Conservation (phyloP, 2,113 vertebrate species). For the Sprattus sprattus region DNA sequence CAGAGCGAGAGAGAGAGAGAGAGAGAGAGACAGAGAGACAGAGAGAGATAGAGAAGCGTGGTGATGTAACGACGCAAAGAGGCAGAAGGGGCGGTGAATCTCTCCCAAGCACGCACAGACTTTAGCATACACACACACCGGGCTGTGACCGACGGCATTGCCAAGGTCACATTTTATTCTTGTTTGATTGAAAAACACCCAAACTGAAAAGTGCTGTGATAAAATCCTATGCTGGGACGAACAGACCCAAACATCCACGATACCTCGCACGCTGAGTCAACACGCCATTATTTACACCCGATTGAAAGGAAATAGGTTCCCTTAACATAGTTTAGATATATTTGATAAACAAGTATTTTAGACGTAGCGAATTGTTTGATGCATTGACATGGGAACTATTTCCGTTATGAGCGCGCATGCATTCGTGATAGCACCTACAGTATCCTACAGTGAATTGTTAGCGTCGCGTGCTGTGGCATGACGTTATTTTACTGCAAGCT, state of each 20-base stretch:
- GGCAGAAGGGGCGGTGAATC: constrained; percentile 23
- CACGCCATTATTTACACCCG: neutral
- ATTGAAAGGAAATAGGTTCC: neutral
- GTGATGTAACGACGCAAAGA: constrained; percentile 70
- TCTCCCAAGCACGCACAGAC: constrained; percentile 10
- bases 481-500: constrained; percentile 13
- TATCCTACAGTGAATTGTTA: neutral
- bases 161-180: neutral
- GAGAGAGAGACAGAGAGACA: no score
- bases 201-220: neutral
- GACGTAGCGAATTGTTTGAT: neutral
- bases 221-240: neutral
- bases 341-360: neutral
- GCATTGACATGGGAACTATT: neutral
- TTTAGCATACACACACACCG: neutral
- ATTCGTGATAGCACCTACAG: neutral
- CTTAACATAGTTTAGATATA: neutral
- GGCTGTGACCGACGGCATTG: neutral
- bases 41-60: constrained; percentile 37
- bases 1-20: neutral
- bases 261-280: neutral
- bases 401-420: neutral
- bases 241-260: neutral
- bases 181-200: neutral
- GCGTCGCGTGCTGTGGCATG: constrained; percentile 11